Evolutionary conservation across 2,797 vertebrate genomes (phyloP).

Genomic region (Acanthurus leucopareius): DNA sequence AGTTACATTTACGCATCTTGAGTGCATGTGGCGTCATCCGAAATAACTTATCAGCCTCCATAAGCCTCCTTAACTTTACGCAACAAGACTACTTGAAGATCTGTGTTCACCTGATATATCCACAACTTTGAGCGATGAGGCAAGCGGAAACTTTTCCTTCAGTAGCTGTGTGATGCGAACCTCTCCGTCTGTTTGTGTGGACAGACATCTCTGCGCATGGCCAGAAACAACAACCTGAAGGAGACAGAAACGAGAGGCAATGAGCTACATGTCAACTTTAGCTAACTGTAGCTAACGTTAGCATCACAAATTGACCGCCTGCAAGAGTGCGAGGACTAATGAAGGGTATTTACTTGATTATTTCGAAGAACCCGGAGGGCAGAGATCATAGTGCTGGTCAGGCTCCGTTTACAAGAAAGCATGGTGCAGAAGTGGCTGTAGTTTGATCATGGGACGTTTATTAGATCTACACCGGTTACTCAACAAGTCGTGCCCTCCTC

Average conservation of each 20-base stretch:
- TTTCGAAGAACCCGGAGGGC: constrained; percentile 59
- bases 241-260: constrained; percentile 5
- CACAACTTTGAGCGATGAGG: constrained; percentile 89
- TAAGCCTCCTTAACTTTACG: too few relatives aligned
- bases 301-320: neutral
- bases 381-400: constrained; percentile 30
- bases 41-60: neutral
- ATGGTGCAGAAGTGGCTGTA: constrained; percentile 5
- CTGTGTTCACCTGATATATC: constrained; percentile 90
- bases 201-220: constrained; percentile 73
- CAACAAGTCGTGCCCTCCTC: constrained; percentile 66
- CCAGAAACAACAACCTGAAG: constrained; percentile 52
- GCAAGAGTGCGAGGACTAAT: neutral
- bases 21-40: too few relatives aligned
- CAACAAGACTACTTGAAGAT: too few relatives aligned
- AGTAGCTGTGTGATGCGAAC: constrained; percentile 84
- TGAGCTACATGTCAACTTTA: neutral
- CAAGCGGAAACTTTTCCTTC: constrained; percentile 89
- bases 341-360: constrained; percentile 62
- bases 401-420: constrained; percentile 44
- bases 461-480: constrained; percentile 1
- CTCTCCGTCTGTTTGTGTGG: constrained; percentile 88
- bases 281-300: neutral
- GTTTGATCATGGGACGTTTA: neutral
- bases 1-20: too few relatives aligned